These are phyloP conservation scores for Cryptocheilus praepositus DNA, from an alignment of 2,888 invertebrate species.

Conservation along the genomic window DNA sequence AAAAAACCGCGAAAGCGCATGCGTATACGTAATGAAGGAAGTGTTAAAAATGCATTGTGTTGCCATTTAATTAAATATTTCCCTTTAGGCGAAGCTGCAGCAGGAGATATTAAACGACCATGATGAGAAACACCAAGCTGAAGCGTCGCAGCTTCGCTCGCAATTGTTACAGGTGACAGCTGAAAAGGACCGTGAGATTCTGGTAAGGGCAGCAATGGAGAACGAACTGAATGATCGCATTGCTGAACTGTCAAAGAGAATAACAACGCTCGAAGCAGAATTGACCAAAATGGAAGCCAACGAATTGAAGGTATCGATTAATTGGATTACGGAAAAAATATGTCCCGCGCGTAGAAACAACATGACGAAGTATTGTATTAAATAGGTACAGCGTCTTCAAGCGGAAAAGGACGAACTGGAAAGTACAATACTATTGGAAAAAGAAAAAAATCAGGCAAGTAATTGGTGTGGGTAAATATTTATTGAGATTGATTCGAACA, in stretches of 20 bases:
- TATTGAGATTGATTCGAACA: not conserved
- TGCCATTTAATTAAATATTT: not conserved
- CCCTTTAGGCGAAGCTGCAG: slow-evolving; percentile 59
- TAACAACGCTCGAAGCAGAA: slow-evolving; percentile 40
- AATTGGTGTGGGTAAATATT: not conserved
- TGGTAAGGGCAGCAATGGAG: slow-evolving; percentile 39
- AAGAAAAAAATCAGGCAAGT: slow-evolving; percentile 43
- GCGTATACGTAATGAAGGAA: not conserved
- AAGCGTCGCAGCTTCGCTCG: slow-evolving; percentile 51
- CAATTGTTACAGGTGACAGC: slow-evolving; percentile 50
- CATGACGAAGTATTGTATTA: not conserved
- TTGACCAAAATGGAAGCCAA: slow-evolving; percentile 32
- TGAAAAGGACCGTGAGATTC: slow-evolving; percentile 48
- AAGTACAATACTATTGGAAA: slow-evolving; percentile 44
- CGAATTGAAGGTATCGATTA: slow-evolving; percentile 29
- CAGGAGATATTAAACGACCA: slow-evolving; percentile 56
- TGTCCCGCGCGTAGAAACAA: too few species aligned
- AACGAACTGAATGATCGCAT: slow-evolving; percentile 44
- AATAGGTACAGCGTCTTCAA: slow-evolving; percentile 35
- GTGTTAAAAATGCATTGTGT: not conserved
- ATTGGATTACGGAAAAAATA: too few species aligned
- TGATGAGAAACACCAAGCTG: slow-evolving; percentile 54
- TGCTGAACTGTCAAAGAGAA: slow-evolving; percentile 35
- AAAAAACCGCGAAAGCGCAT: not conserved
- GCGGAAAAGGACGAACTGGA: slow-evolving; percentile 35